Evolutionary conservation across 2,797 vertebrate species (phyloP).

Genomic region (Chloroceryle amazona): DNA sequence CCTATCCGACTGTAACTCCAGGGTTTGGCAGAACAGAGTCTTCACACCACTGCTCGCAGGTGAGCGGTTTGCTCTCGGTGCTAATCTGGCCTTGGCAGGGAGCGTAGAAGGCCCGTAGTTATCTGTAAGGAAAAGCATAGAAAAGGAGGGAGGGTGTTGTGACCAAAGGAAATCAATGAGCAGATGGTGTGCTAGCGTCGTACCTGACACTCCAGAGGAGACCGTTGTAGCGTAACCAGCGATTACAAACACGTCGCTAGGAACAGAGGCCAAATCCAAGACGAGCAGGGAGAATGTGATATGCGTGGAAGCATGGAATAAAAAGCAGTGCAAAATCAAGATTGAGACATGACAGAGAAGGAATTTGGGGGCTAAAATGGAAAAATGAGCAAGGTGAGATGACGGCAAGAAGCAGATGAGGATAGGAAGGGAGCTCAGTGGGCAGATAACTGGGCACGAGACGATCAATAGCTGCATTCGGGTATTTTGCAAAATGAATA

Average conservation of each 20-base stretch:
- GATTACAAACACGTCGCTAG: not conserved
- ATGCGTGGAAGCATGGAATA: not conserved
- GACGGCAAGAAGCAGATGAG: not conserved
- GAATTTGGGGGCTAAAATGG: accelerated
- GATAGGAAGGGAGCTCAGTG: not conserved
- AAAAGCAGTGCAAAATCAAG: not conserved
- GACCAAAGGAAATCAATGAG: constrained; percentile 51
- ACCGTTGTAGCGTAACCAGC: not conserved
- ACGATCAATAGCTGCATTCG: not conserved
- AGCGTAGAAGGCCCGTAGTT: not conserved
- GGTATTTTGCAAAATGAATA: not conserved
- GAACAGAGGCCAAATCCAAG: not conserved
- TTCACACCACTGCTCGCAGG: not conserved
- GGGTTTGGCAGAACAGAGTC: not conserved
- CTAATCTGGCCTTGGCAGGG: not conserved
- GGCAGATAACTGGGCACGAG: not conserved
- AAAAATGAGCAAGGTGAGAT: not conserved
- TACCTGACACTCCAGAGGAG: constrained; percentile 56
- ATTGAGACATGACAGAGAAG: not conserved
- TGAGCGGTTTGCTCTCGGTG: not conserved
- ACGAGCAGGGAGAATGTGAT: not conserved
- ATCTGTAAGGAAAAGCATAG: not conserved
- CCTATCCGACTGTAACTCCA: not conserved
- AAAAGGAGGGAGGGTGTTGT: constrained; percentile 1
- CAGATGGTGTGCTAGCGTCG: constrained; percentile 55